phyloP scores from a whole-genome alignment of 2,113 vertebrate genomes.

The Tyrannus savana region DNA sequence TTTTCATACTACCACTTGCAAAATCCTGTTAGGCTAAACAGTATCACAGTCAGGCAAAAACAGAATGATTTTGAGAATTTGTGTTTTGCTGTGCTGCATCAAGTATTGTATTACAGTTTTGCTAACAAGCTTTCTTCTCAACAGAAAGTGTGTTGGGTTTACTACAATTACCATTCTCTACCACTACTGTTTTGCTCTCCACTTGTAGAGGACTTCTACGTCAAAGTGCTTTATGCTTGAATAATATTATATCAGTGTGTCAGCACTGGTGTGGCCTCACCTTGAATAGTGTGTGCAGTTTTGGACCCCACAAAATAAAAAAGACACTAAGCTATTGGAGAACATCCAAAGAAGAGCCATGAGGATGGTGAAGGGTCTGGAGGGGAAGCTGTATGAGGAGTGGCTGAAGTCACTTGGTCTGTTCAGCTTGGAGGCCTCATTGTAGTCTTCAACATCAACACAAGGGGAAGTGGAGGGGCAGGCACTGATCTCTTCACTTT shows the following conservation, averaged over 20 bases:
- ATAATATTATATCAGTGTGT: background rate
- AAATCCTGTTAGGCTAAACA: background rate
- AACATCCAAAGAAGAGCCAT: background rate
- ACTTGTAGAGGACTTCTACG: background rate
- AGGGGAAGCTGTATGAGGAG: background rate
- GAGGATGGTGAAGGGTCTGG: background rate
- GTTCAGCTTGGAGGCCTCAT: background rate
- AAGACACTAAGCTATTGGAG: background rate
- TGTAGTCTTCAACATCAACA: background rate
- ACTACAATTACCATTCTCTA: background rate
- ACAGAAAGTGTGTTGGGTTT: background rate
- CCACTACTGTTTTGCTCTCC: background rate
- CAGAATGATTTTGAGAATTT: background rate
- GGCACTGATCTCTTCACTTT: background rate
- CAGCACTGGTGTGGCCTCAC: background rate
- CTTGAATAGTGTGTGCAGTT: background rate
- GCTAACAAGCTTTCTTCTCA: background rate
- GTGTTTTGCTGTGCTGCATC: background rate
- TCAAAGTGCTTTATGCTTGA: background rate
- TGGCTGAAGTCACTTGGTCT: background rate
- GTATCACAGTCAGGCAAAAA: background rate
- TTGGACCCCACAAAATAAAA: background rate
- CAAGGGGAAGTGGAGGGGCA: background rate
- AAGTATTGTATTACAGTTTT: background rate
- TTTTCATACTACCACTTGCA: background rate